Base-by-base conservation (phyloP, 2,888 invertebrate genomes). In the Masnerella sp. region DNA sequence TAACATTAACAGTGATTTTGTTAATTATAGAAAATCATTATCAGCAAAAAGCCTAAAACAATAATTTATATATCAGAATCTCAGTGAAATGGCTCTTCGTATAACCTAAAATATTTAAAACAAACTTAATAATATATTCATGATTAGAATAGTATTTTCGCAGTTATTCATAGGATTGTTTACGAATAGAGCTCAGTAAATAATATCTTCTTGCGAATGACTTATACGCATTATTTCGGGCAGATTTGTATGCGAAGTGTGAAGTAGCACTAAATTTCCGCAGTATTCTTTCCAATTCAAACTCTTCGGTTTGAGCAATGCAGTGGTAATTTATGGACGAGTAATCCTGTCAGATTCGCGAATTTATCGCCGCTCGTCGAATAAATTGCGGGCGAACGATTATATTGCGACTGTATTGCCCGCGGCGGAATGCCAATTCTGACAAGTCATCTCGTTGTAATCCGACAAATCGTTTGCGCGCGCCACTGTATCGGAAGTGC, bases 261-360 rank as follows among this genome's bases (percentile, higher is more conserved):
- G 56, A 45, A 56, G 47, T 38, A 14, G 54, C 38, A 73, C 47
- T 73, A 73, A 73, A 73, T 73, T 73, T 73, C 56, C 64, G 43
- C 36, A 43, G 42, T 61, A 67, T 73, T 67, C 73, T 73, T 73
- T 73, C 67, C 56, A 67, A 62, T 67, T 67, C 61, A 49, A 62
- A 56, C 62, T 62, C 62, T 51, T 61, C 42, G 49, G 61, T 67
- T 67, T 67, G 67, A 67, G 72, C 51, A 67, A 61, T 30, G 61
- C 61, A 34, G 22, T 65, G 71, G 68, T 78, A 80, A 79, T 79
- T 79, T 80, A 80, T 78, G 75, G 64, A 40, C 72, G 70, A 72
- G 77, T 78, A 79, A 78, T 80, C 79, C 79, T 75, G 80, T 75
- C 78, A 79, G 79, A 78, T 78, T 78, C 77, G 59, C 67, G 67